phyloP scores from a whole-genome alignment of 1,140 invertebrate genomes.

The Tribolium castaneum region DNA sequence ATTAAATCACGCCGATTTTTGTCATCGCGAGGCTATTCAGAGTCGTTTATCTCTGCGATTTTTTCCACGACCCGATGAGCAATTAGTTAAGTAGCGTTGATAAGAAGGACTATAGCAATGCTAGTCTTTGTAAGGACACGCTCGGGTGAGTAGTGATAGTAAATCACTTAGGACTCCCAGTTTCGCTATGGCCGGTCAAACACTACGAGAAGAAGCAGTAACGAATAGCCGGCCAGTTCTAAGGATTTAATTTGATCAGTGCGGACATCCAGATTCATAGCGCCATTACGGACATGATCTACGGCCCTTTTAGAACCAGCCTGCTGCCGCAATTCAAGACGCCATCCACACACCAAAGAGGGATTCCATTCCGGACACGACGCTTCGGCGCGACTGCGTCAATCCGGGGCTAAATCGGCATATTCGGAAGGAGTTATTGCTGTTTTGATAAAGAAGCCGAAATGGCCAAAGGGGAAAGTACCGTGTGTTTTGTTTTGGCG shows the following conservation, averaged over 20 bases:
- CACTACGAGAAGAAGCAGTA: constrained; percentile 55
- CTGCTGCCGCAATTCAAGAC: constrained; percentile 49
- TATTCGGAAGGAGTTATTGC: neutral
- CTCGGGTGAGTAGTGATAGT: constrained; percentile 49
- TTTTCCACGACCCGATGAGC: constrained; percentile 12
- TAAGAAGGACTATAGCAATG: constrained; percentile 19
- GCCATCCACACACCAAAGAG: constrained; percentile 42
- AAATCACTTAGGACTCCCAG: constrained; percentile 54
- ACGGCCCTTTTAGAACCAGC: constrained; percentile 63
- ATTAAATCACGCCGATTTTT: neutral
- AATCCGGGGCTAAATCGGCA: constrained; percentile 1
- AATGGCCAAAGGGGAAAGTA: no score
- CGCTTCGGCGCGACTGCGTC: constrained; percentile 6
- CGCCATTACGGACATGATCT: constrained; percentile 64
- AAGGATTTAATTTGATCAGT: constrained; percentile 65
- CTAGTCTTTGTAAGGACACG: constrained; percentile 42
- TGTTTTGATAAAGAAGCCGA: no score
- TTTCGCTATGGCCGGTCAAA: constrained; percentile 57
- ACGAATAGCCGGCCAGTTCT: constrained; percentile 60
- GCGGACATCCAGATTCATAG: constrained; percentile 65
- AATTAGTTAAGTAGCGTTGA: constrained; percentile 37
- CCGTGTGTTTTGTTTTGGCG: neutral
- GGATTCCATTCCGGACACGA: constrained; percentile 23
- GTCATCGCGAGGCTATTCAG: neutral
- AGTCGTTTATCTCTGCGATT: neutral